Conservation (phyloP, 2,888 invertebrate genomes). For the Geotrupes spiniger region DNA sequence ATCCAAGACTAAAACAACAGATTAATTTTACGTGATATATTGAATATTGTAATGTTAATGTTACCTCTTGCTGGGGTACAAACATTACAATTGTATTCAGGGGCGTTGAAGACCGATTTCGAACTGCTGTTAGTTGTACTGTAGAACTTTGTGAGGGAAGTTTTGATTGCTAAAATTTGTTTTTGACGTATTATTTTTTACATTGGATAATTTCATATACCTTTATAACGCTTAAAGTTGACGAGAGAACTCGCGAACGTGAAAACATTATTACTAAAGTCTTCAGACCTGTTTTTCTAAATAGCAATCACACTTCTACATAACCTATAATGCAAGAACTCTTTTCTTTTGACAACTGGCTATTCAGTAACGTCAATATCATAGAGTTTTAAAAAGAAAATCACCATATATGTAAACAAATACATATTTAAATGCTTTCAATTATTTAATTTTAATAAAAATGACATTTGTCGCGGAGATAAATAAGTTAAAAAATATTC, state of each 20-base stretch:
- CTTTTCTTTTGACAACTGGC: not conserved
- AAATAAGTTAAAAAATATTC: conserved; percentile 36
- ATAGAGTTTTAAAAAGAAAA: not conserved
- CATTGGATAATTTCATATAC: conserved; percentile 33
- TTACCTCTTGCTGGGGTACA: conserved; percentile 98
- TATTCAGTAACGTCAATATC: not conserved
- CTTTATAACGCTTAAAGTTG: conserved; percentile 47
- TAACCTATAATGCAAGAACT: conserved; percentile 4
- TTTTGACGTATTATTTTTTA: not conserved
- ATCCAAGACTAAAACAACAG: conserved; percentile 79
- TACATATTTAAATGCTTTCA: too few relatives aligned
- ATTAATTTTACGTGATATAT: not conserved
- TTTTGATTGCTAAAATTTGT: conserved; percentile 22
- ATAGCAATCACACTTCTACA: conserved; percentile 1
- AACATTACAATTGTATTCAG: conserved; percentile 93
- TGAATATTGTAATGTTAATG: conserved; percentile 21
- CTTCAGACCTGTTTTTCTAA: too few relatives aligned
- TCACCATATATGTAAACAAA: not conserved
- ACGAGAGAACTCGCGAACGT: conserved; percentile 50
- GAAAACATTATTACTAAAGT: conserved; percentile 49
- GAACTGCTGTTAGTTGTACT: conserved; percentile 29
- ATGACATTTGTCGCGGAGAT: conserved; percentile 30
- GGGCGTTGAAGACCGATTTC: conserved; percentile 64
- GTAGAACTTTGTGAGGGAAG: conserved; percentile 16
- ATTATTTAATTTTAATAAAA: conserved; percentile 4